These are phyloP conservation scores for Spinibarbus caldwelli DNA, from an alignment of 2,797 vertebrate species.

Conservation along the genomic window DNA sequence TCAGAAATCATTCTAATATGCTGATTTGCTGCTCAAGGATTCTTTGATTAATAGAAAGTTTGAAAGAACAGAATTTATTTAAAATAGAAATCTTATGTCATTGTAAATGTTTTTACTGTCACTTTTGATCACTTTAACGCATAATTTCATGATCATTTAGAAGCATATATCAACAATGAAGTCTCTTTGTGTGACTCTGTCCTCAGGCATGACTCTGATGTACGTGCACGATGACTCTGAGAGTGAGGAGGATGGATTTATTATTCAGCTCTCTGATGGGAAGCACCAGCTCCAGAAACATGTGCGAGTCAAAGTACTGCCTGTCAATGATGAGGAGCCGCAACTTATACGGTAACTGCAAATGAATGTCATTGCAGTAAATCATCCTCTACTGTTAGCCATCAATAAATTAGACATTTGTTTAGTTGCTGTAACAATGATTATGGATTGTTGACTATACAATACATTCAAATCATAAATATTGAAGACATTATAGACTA, in stretches of 20 bases:
- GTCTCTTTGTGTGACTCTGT: background rate
- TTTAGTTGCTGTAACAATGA: too few relatives aligned
- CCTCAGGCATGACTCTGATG: slow-evolving; percentile 83
- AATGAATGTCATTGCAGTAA: background rate
- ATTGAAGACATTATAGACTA: too few relatives aligned
- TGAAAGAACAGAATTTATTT: too few relatives aligned
- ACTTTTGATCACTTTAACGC: too few relatives aligned
- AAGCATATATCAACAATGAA: background rate
- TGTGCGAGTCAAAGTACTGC: slow-evolving; percentile 83
- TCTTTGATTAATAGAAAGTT: too few relatives aligned
- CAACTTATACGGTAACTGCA: slow-evolving; percentile 79
- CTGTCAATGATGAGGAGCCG: slow-evolving; percentile 91
- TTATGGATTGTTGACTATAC: too few relatives aligned
- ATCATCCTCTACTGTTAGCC: background rate
- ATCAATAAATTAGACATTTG: background rate
- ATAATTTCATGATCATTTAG: too few relatives aligned
- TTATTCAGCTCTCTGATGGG: slow-evolving; percentile 88
- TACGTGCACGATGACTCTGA: slow-evolving; percentile 94
- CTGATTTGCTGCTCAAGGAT: too few relatives aligned
- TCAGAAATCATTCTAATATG: too few relatives aligned
- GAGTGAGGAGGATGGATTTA: slow-evolving; percentile 84
- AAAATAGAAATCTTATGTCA: too few relatives aligned
- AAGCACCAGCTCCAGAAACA: slow-evolving; percentile 83
- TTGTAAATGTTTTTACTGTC: too few relatives aligned
- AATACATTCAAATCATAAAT: too few relatives aligned